These are phyloP conservation scores for Sapayoa aenigma DNA, from an alignment of 2,113 vertebrate genomes.

Conservation along the genomic window DNA sequence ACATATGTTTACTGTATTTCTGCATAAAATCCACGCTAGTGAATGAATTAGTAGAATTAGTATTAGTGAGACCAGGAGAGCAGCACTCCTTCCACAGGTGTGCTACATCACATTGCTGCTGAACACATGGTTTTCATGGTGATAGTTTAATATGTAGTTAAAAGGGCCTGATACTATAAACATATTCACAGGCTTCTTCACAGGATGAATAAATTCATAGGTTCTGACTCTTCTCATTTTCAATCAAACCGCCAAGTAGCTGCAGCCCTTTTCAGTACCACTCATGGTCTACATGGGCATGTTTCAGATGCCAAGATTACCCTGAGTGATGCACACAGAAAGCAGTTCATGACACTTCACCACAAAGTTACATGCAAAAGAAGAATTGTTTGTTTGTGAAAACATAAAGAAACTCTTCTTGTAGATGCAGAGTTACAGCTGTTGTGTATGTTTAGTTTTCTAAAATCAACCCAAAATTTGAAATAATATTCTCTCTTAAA, in stretches of 20 bases:
- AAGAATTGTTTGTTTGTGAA: neutral
- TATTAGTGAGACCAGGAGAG: accelerated
- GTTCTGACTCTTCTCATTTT: neutral
- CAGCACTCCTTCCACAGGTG: neutral
- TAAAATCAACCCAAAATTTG: conserved; percentile 18
- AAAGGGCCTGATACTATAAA: neutral
- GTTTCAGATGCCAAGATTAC: neutral
- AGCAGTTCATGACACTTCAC: neutral
- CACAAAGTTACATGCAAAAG: neutral
- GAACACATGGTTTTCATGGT: neutral
- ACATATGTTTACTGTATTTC: neutral
- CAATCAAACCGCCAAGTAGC: neutral
- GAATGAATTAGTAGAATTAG: neutral
- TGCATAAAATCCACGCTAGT: neutral
- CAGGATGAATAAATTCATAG: neutral
- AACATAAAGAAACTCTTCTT: neutral
- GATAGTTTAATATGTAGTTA: neutral
- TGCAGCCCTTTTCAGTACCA: neutral
- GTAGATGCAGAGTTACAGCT: conserved; percentile 7
- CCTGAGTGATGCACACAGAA: neutral
- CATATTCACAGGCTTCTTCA: neutral
- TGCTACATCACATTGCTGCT: accelerated
- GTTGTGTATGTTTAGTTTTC: neutral
- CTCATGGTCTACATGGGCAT: neutral
- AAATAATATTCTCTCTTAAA: neutral